Conservation (phyloP, 30 jellyfish, hydroid and myxozoan genomes). For the Cassiopea andromeda region DNA sequence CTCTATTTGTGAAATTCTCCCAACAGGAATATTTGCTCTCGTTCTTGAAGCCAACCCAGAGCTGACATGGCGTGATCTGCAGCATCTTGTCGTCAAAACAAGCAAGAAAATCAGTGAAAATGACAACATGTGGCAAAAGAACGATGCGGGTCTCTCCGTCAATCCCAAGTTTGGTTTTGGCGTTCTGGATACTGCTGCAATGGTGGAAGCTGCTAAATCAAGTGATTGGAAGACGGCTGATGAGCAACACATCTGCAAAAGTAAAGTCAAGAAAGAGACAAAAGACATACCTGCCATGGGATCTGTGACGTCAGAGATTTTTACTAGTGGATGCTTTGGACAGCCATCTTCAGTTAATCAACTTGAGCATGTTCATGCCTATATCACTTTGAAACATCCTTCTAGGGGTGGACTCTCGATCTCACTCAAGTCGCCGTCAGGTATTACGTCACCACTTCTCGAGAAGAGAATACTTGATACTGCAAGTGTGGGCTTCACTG, state of each 20-base stretch:
- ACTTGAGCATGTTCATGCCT: conserved; percentile 95
- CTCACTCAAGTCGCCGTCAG: conserved; percentile 88
- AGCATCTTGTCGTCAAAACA: conserved; percentile 89
- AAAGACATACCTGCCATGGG: conserved; percentile 62
- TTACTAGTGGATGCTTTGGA: conserved; percentile 84
- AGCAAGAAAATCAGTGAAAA: conserved; percentile 79
- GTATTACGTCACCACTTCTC: conserved; percentile 79
- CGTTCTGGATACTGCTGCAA: conserved; percentile 84
- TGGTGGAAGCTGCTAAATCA: conserved; percentile 82
- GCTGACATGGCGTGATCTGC: conserved; percentile 96
- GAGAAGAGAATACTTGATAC: conserved; percentile 78
- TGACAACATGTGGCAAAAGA: conserved; percentile 92
- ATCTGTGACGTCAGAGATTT: conserved; percentile 51
- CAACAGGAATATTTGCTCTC: conserved; percentile 91
- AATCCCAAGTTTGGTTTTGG: conserved; percentile 97
- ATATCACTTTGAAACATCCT: conserved; percentile 74
- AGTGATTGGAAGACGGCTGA: conserved; percentile 89
- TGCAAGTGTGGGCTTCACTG: conserved; percentile 75
- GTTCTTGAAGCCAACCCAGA: conserved; percentile 94
- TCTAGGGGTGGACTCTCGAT: conserved; percentile 87
- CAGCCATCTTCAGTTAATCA: conserved; percentile 82
- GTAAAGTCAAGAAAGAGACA: conserved; percentile 49
- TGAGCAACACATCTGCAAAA: conserved; percentile 86
- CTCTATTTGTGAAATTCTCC: neutral
- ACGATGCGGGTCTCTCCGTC: conserved; percentile 90